Evolutionary conservation across 2,888 invertebrate species (phyloP), one percentile per base, ranked within the genome.

Genomic region (Nematopogon swammerdamellus): DNA sequence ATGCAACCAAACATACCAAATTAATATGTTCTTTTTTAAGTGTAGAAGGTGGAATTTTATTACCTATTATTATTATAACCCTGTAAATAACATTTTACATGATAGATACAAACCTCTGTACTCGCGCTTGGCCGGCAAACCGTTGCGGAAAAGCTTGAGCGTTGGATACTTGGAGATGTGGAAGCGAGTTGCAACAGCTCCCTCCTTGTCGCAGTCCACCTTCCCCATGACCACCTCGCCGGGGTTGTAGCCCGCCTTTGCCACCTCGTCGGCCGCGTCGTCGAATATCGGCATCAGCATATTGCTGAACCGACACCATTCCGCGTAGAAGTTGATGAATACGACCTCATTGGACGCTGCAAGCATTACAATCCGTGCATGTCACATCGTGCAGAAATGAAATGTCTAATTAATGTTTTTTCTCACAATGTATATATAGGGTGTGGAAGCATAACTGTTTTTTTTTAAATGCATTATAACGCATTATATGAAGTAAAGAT

Each of bases 291-390:
- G 99, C 70, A 92, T 91, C 65, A 99, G 80, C 79, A 96, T 86
- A 70, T 95, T 97, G 80, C 98, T 98, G 81, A 98, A 99, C 63
- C 94, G 88, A 80, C 99, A 99, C 99, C 99, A 99, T 67, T 99
- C 97, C 25, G 99, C 99, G 80, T 98, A 99, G 76, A 99, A 99
- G 80, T 99, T 99, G 54, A 99, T 87, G 74, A 99, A 92, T 54
- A 98, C 97, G 72, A 99, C 80, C 82, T 99, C 97, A 84, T 96
- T 94, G 53, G 91, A 88, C 54, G 92, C 97, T 96, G 83, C 55
- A 89, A 88, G 58, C 52, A 53, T n/a, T n/a, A 51, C 58, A 56
- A 60, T 59, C 53, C 46, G 46, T 50, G 36, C 43, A 47, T 11
- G 47, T 20, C 30, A 18, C 4, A 51, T 25, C 25, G 8, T n/a